A percentile compares a stretch with the other conserved stretches of the same genome.
Conservation (phyloP, 1,140 invertebrate species). For the Sogatella furcifera region DNA sequence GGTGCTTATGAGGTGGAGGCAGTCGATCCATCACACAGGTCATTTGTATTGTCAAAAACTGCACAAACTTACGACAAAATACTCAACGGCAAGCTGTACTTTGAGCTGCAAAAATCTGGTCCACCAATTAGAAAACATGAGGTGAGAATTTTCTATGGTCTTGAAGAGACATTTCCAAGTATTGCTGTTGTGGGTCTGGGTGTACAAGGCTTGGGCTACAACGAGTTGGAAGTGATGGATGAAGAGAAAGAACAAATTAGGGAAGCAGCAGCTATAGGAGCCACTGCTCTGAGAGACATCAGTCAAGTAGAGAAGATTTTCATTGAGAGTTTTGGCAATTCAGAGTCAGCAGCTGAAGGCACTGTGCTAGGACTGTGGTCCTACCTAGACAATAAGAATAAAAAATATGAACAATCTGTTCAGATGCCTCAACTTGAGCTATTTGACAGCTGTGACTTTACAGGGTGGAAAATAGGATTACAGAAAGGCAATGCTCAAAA, state of each 20-base stretch:
- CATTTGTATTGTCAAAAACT: not conserved
- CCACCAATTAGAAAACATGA: constrained; percentile 40
- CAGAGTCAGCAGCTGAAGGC: constrained; percentile 65
- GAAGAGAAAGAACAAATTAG: constrained; percentile 57
- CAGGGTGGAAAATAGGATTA: constrained; percentile 41
- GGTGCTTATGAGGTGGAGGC: not conserved
- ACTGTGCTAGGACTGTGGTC: constrained; percentile 46
- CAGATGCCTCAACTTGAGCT: constrained; percentile 11
- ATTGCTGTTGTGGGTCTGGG: constrained; percentile 61
- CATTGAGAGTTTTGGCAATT: constrained; percentile 56
- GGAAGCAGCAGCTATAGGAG: constrained; percentile 48
- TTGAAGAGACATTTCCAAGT: constrained; percentile 45
- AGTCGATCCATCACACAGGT: not conserved
- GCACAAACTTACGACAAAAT: not conserved
- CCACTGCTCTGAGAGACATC: constrained; percentile 37
- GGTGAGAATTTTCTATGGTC: constrained; percentile 46
- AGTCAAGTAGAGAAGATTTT: constrained; percentile 27
- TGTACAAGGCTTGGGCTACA: constrained; percentile 41
- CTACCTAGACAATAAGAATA: constrained; percentile 44
- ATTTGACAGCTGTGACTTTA: constrained; percentile 30
- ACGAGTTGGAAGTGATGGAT: constrained; percentile 53
- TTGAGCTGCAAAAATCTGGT: constrained; percentile 1
- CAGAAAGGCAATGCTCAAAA: constrained; percentile 49
- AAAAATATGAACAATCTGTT: constrained; percentile 4
- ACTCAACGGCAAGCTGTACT: constrained; percentile 3